Base-by-base conservation (phyloP, 2,888 invertebrate genomes). In the Microctonus brassicae region DNA sequence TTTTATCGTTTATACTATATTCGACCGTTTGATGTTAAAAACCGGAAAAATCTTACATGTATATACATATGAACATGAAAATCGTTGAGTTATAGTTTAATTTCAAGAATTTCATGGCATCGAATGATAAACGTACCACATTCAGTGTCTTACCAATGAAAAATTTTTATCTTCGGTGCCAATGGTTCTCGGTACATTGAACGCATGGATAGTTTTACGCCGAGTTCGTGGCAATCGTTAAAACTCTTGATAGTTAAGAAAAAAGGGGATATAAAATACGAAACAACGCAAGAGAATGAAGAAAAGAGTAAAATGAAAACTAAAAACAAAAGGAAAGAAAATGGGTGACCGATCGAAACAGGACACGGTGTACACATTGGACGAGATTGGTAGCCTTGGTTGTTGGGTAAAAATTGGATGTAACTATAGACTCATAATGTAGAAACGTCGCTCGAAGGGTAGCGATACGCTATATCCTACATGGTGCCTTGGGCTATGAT, bases 291-390 rank as follows among this genome's bases (percentile, higher is more conserved):
- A n/a, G n/a, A n/a, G n/a, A n/a, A n/a, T n/a, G 33, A 64, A 63
- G 55, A 55, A 67, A 13, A 20, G 68, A 42, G 64, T 71, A 67
- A 53, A 57, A 63, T 29, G 66, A 60, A 47, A 47, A 7, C 17
- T 65, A 61, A 61, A 70, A 65, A 61, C 65, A 71, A 69, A 33
- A 72, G 63, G 66, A 65, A 65, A 62, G 60, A 36, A 62, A 70
- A 67, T n/a, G 7, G 60, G 71, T 72, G 69, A 58, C 63, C 42
- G 29, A 58, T 60, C 42, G 47, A n/a, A 62, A 47, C 33, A n/a
- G 26, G 24, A 62, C 22, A 39, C 34, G 36, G 26, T 26, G 47
- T 22, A 47, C 5, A 47, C 36, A n/a, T 20, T 17, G 13, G 47
- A 17, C 11, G 66, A 57, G 57, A 64, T 53, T 64, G 64, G 64